Base-by-base conservation (phyloP, 2,888 invertebrate genomes). In the Orthosia cruda region DNA sequence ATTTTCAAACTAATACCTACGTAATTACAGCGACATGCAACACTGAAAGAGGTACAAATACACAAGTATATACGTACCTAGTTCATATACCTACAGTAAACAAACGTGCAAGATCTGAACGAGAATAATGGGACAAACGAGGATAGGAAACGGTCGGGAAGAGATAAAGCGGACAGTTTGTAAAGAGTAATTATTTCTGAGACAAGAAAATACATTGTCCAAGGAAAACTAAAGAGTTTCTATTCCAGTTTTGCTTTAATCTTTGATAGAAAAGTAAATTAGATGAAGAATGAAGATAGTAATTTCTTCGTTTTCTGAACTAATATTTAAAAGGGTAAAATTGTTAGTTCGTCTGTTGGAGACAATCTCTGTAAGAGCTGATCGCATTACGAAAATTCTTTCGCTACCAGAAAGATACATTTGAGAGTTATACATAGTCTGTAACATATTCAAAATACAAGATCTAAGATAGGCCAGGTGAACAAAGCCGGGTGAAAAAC, bases 141-240 rank as follows among this genome's bases (percentile, higher is more conserved):
- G 89, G 91, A 93, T 92, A 92, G 90, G 90, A 90, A 92, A 91
- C 91, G 91, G 85, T 81, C 90, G 89, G 86, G 84, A 85, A 89
- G 86, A 92, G 91, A 93, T 93, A 92, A 92, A 92, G 92, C 91
- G 91, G 91, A 91, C 89, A 91, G 92, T 93, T 94, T 93, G 94
- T 92, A 92, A 91, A 91, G 89, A 92, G 91, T 94, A 94, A 94
- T 93, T 94, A 93, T 94, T 93, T 93, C 91, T 90, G 87, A 89
- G 85, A 86, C 83, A 77, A 77, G 84, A 77, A 84, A 85, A 86
- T 84, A 77, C 75, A 74, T 83, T 87, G 83, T 77, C 63, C 74
- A 47, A 61, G 54, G 72, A 77, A 85, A 87, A 84, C 78, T 76
- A 81, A 79, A 80, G 74, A 81, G 73, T 74, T 85, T 71, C 85